phyloP scores from a whole-genome alignment of 2,888 invertebrate genomes.

The Barypeithes pellucidus region DNA sequence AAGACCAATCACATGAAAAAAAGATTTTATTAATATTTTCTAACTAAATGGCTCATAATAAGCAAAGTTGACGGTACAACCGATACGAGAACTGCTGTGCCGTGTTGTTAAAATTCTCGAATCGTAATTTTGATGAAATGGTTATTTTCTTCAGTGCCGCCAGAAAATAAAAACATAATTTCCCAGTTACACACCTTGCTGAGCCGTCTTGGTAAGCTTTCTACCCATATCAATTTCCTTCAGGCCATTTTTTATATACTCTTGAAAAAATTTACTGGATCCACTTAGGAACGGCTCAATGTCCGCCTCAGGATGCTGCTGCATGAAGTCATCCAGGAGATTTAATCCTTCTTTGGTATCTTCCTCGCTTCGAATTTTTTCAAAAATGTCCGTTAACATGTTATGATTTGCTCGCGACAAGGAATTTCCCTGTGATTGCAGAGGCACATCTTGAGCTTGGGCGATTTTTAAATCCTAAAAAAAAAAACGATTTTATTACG shows the following conservation, averaged over 20 bases:
- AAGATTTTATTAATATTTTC: too few species aligned
- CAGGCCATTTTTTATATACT: conserved; percentile 87
- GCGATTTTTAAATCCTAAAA: conserved; percentile 72
- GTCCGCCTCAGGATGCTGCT: conserved; percentile 88
- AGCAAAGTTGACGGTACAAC: too few species aligned
- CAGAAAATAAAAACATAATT: too few species aligned
- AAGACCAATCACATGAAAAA: too few species aligned
- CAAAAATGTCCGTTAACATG: conserved; percentile 90
- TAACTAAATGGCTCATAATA: too few species aligned
- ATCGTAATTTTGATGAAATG: too few species aligned
- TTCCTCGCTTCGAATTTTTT: conserved; percentile 91
- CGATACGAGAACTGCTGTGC: too few species aligned
- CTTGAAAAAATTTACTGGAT: conserved; percentile 89
- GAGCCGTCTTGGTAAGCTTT: conserved; percentile 56
- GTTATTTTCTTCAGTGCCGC: too few species aligned
- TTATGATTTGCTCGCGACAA: conserved; percentile 89
- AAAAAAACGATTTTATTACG: too few species aligned
- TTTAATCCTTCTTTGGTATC: conserved; percentile 87
- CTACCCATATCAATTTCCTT: conserved; percentile 73
- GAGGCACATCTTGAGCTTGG: conserved; percentile 69
- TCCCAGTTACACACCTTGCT: conserved; percentile 35
- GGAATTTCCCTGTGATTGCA: conserved; percentile 67
- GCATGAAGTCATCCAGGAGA: conserved; percentile 85
- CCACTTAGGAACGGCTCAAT: conserved; percentile 88
- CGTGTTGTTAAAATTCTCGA: too few species aligned